Conservation (phyloP, 2,797 vertebrate genomes). For the Diglossa cyanea region DNA sequence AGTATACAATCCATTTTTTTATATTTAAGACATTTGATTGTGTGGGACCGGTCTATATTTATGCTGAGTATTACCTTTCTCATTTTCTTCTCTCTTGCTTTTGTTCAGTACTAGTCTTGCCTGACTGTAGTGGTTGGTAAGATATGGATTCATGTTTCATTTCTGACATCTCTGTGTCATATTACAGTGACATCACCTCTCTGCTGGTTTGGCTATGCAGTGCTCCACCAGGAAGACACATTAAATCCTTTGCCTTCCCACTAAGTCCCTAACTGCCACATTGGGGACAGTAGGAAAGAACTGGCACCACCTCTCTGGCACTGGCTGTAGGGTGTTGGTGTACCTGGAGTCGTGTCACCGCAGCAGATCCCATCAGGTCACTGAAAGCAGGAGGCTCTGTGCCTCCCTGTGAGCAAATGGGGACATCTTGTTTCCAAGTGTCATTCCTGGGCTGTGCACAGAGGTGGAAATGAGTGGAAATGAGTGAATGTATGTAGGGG, state of each 20-base stretch:
- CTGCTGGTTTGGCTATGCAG: neutral
- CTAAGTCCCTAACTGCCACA: neutral
- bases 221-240: neutral
- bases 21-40: neutral
- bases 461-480: neutral
- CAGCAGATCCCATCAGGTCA: neutral
- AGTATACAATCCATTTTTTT: neutral
- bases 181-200: neutral
- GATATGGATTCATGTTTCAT: neutral
- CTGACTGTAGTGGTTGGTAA: neutral
- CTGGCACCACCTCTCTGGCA: neutral
- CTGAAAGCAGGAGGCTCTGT: neutral
- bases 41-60: neutral
- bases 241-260: neutral
- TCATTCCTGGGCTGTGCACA: neutral
- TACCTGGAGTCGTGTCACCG: neutral
- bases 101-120: neutral
- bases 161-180: neutral
- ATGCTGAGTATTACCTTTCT: neutral
- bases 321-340: neutral
- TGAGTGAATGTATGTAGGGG: neutral
- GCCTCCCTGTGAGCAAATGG: neutral
- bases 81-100: neutral
- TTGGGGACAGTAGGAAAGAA: neutral
- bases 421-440: neutral